Conservation (phyloP, 2,797 vertebrate species). For the Eleutherodactylus coqui region DNA sequence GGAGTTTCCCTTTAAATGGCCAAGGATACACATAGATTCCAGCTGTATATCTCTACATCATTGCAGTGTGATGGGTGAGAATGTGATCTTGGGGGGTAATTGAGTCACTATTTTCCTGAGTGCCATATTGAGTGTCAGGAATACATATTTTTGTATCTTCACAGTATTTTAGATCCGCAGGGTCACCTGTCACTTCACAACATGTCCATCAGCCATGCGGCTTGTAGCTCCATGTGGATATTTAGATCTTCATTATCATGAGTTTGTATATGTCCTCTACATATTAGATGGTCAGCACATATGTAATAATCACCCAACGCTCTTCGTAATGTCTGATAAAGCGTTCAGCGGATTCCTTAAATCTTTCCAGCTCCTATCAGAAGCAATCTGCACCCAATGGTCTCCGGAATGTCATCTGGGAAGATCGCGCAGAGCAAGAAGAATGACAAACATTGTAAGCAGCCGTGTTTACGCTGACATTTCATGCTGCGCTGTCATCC, state of each 20-base stretch:
- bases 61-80: no score
- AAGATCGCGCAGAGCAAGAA: constrained; percentile 32
- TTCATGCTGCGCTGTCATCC: constrained; percentile 59
- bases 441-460: constrained; percentile 59
- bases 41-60: no score
- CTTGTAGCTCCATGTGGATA: not conserved
- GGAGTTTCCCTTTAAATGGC: no score
- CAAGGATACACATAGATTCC: no score
- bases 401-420: constrained; percentile 47
- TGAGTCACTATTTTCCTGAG: no score
- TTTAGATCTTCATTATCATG: not conserved
- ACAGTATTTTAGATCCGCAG: no score
- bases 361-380: constrained; percentile 52
- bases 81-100: no score
- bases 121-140: no score
- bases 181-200: not conserved
- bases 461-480: constrained; percentile 58
- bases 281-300: no score
- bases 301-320: not conserved
- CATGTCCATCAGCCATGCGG: not conserved
- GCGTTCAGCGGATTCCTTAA: constrained; percentile 22
- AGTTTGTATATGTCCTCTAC: not conserved
- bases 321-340: not conserved
- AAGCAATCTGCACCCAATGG: constrained; percentile 40
- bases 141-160: no score